phyloP scores from a whole-genome alignment of 1,140 invertebrate species.

The Drosophila sproati region DNA sequence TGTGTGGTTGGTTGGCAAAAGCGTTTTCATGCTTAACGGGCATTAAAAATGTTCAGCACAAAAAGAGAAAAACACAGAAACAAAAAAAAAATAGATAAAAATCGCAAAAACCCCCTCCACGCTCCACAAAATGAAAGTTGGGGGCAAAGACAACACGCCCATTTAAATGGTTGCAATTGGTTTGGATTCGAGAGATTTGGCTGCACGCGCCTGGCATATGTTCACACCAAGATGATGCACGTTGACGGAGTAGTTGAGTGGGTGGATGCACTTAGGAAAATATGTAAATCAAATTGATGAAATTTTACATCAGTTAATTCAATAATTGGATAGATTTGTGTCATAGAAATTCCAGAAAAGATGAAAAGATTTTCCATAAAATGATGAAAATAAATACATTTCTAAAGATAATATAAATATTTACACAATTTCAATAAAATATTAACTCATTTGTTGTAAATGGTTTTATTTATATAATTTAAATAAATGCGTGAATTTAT shows the following conservation, averaged over 20 bases:
- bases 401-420: too few species aligned
- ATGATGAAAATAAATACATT: too few species aligned
- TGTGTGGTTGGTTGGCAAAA: conserved; percentile 55
- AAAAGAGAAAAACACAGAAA: conserved; percentile 51
- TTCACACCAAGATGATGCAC: conserved; percentile 80
- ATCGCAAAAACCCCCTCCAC: conserved; percentile 39
- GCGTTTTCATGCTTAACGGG: conserved; percentile 81
- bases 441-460: too few species aligned
- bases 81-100: conserved; percentile 54
- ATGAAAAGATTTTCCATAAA: too few species aligned
- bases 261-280: neutral
- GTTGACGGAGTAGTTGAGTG: conserved; percentile 12
- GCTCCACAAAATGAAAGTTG: conserved; percentile 14
- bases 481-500: too few species aligned
- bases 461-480: too few species aligned
- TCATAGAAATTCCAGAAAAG: too few species aligned
- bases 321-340: neutral
- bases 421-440: too few species aligned
- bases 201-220: conserved; percentile 80
- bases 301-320: neutral
- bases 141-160: conserved; percentile 11
- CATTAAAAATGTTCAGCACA: conserved; percentile 78
- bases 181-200: conserved; percentile 12
- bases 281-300: neutral
- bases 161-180: conserved; percentile 42